A percentile compares a stretch with the other conserved stretches of the same genome.
Evolutionary conservation across 2,888 invertebrate genomes (phyloP).

Genomic region (Bugulina stolonifera): DNA sequence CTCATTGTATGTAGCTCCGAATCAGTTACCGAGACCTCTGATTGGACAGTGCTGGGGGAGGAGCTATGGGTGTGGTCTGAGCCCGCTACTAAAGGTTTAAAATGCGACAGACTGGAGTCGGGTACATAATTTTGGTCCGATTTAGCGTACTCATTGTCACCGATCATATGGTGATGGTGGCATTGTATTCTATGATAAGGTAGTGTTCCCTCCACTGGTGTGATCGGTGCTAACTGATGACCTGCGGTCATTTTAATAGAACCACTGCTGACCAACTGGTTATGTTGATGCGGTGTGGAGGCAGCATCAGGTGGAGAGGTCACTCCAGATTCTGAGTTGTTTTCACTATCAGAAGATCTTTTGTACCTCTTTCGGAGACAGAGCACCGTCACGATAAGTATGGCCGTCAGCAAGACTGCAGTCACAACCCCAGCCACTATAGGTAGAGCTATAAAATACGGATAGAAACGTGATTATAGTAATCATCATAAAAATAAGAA

Average conservation of each 20-base stretch:
- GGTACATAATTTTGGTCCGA: background rate
- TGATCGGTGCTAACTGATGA: background rate
- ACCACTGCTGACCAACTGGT: background rate
- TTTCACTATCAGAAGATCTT: background rate
- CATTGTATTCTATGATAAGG: conserved; percentile 22
- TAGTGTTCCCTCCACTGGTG: background rate
- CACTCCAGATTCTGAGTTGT: background rate
- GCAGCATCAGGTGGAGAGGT: background rate
- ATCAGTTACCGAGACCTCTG: conserved; percentile 7
- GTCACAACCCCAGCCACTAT: conserved; percentile 21
- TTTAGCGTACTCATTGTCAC: background rate
- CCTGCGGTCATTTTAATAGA: background rate
- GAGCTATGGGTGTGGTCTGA: conserved; percentile 16
- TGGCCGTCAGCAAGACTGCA: background rate
- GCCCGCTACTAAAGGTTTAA: background rate
- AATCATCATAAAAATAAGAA: background rate
- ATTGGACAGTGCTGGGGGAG: conserved; percentile 18
- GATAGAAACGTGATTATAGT: background rate
- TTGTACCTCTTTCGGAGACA: background rate
- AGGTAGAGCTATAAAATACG: conserved; percentile 1
- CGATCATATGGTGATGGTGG: conserved; percentile 7
- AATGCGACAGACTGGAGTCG: background rate
- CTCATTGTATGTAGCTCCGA: background rate
- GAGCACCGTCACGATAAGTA: background rate
- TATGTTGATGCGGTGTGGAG: background rate